Base-by-base conservation (phyloP, 1,140 invertebrate genomes). In the Danaus plexippus region DNA sequence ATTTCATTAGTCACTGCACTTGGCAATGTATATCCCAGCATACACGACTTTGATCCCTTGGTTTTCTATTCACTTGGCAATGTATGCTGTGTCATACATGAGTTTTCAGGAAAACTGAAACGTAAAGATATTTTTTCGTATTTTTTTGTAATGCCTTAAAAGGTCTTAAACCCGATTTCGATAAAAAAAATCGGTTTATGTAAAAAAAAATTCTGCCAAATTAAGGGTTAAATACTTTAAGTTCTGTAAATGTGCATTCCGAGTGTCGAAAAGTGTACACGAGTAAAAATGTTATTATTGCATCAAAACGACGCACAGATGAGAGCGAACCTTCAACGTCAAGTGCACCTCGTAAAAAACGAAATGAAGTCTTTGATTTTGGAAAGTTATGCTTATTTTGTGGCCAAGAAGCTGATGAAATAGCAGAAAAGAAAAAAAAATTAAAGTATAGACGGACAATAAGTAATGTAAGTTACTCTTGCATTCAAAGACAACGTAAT, bases 221-320 rank as follows among this genome's bases (percentile, higher is more conserved):
- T 57, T 57, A 57, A 57, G 54, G 54, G 54, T 75, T 77, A 67
- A 73, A 75, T 70, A 69, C 69, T 66, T 63, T 72, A 70, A 73
- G 53, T 64, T 75, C 71, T 73, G 75, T 75, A 54, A 75, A 72
- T 61, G 66, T 77, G 59, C 70, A 73, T 75, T 50, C 46, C 48
- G 54, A 67, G 56, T 67, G 73, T 61, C 66, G 61, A 68, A 75
- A 70, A 70, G 59, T 69, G 46, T 77, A 77, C 60, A 73, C 64
- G 3, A 71, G 67, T 64, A 73, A 71, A 69, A 67, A 69, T 63
- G 50, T 18, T 63, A 74, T 74, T 59, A 11, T 43, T 56, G 65
- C 69, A 70, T 60, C 66, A 46, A 76, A 76, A 68, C 65, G 69
- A 61, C 60, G 66, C 53, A 40, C 48, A 69, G 68, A 59, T n/a